phyloP scores from a whole-genome alignment of 2,797 vertebrate genomes.

The Myoxocephalus aenaeus region DNA sequence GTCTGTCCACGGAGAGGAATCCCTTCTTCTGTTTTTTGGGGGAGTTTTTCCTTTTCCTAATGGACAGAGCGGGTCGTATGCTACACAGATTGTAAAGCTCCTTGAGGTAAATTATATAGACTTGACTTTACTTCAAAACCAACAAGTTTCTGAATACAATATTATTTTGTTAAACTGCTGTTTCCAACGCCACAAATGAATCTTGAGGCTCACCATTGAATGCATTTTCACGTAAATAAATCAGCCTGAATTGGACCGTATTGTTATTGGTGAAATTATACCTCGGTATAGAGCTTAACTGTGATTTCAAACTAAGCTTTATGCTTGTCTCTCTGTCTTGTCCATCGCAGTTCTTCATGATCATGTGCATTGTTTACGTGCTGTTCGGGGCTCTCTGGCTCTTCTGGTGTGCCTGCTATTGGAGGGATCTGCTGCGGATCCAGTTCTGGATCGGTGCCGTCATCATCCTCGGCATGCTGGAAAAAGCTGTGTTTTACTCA shows the following conservation, averaged over 20 bases:
- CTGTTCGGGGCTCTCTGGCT: slow-evolving; percentile 95
- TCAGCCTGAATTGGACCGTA: not conserved
- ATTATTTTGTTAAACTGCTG: too few species aligned
- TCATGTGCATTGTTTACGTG: slow-evolving; percentile 96
- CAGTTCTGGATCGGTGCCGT: slow-evolving; percentile 97
- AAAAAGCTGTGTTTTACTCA: slow-evolving; percentile 96
- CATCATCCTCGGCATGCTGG: slow-evolving; percentile 95
- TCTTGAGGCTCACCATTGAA: too few species aligned
- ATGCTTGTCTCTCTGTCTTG: too few species aligned
- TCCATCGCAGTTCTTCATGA: slow-evolving; percentile 86
- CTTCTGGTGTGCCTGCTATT: slow-evolving; percentile 94
- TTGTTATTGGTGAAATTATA: not conserved
- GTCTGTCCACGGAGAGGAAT: too few species aligned
- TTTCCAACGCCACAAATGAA: too few species aligned
- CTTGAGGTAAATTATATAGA: too few species aligned
- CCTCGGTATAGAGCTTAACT: not conserved
- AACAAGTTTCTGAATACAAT: too few species aligned
- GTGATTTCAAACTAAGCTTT: not conserved
- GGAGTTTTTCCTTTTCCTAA: too few species aligned
- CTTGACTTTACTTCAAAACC: too few species aligned
- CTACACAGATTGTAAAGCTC: too few species aligned
- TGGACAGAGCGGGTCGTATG: too few species aligned
- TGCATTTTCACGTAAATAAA: not conserved
- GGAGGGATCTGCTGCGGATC: slow-evolving; percentile 93
- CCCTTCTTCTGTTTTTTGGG: not conserved